phyloP scores from a whole-genome alignment of 2,113 vertebrate genomes.

The Girardinichthys multiradiatus region DNA sequence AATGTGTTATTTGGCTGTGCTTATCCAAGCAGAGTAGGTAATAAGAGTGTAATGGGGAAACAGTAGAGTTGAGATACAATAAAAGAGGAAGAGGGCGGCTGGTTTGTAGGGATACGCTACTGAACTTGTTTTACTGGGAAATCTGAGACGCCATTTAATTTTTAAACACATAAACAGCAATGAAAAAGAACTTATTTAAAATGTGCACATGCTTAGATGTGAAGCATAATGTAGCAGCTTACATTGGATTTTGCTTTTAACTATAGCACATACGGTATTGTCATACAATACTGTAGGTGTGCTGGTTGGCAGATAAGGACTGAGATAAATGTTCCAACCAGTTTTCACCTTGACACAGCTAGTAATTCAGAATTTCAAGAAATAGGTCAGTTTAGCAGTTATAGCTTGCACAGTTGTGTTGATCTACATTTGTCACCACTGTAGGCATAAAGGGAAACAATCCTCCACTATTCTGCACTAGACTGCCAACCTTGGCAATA shows the following conservation, averaged over 20 bases:
- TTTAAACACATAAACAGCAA: slow-evolving; percentile 27
- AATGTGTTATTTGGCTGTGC: slow-evolving; percentile 68
- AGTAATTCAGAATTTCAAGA: background rate
- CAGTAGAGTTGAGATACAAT: slow-evolving; percentile 51
- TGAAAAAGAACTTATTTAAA: slow-evolving; percentile 8
- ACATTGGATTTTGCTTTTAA: background rate
- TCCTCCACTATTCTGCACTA: background rate
- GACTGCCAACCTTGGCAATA: background rate
- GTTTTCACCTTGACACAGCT: background rate
- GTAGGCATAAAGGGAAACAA: background rate
- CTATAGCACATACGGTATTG: background rate
- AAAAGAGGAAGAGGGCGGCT: slow-evolving; percentile 37
- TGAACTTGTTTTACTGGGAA: slow-evolving; percentile 49
- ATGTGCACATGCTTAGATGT: background rate
- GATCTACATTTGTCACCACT: background rate
- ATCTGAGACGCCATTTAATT: slow-evolving; percentile 30
- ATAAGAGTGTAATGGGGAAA: slow-evolving; percentile 71
- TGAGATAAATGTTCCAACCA: background rate
- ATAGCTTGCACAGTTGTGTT: background rate
- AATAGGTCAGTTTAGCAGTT: background rate
- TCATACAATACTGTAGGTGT: background rate
- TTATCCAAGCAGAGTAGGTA: slow-evolving; percentile 63
- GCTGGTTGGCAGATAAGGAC: background rate
- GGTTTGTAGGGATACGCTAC: slow-evolving; percentile 39
- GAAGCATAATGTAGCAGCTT: background rate